Evolutionary conservation across 2,113 vertebrate species (phyloP), one percentile per base, ranked within the genome.

Genomic region (Psittacara wagleri): DNA sequence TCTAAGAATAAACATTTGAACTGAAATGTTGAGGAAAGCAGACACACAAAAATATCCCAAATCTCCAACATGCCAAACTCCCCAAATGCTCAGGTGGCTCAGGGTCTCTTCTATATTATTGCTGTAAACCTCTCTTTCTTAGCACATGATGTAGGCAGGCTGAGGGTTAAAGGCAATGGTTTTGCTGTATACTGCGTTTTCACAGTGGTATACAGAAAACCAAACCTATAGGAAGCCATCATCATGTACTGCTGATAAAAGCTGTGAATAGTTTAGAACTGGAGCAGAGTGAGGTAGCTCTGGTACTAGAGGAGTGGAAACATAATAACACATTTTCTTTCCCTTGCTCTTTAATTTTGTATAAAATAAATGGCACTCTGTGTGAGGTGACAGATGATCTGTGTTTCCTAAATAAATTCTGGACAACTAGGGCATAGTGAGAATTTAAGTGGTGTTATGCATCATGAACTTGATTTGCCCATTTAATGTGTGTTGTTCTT

Each of bases 251-350:
- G 79, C 62, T 72, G 73, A 11, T 14, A 6, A 48, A 48, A 59
- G 37, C 44, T 78, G 6, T 8, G 18, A 25, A 4, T 13, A 73
- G 33, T 35, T 43, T 31, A 33, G 33, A 39, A 44, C 61, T 10
- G 46, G 12, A 31, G 11, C 3, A 61, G 31, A 2, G 13, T 7
- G 33, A 13, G 29, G 15, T 4, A 39, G 27, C 51, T 63, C 44
- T 62, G 75, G 43, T 64, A 20, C 25, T 46, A 10, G 17, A 44
- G 64, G 61, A 4, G 51, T n/a, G 48, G 37, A n/a, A 63, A 59
- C 10, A 19, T 0, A 29, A 17, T 1, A 3, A 59, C 5, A 7
- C 4, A 9, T 18, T 37, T 75, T 10, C 62, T 41, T 35, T 55
- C 25, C n/a, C 19, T 61, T 51, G 29, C 25, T 67, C 57, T 75